Percentiles rank a stretch among this genome's conserved stretches.
phyloP scores from a whole-genome alignment of 30 jellyfish, hydroid and myxozoan genomes.

The Hydractinia symbiolongicarpus region DNA sequence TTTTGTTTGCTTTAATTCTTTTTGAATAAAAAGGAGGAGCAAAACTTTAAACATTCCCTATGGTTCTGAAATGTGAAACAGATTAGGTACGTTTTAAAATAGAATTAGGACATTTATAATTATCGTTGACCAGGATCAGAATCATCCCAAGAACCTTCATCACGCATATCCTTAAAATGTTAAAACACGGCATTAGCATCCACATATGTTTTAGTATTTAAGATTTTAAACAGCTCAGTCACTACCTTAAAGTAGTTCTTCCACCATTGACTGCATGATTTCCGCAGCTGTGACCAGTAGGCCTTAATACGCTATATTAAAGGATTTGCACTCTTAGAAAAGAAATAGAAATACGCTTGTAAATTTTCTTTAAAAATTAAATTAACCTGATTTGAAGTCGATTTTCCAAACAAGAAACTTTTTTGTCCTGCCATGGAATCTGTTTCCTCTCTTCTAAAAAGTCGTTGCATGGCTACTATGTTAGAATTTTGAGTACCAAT shows the following conservation, averaged over 20 bases:
- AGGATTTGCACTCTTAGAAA: neutral
- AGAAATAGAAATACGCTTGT: neutral
- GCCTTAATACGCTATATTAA: constrained; percentile 26
- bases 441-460: constrained; percentile 3
- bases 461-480: constrained; percentile 13
- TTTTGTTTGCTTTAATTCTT: neutral
- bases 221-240: neutral
- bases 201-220: neutral
- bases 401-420: constrained; percentile 16
- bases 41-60: constrained; percentile 13
- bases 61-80: neutral
- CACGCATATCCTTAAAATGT: constrained; percentile 21
- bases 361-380: constrained; percentile 1
- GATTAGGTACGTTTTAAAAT: too few species aligned
- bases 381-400: constrained; percentile 4
- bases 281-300: constrained; percentile 28
- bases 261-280: constrained; percentile 41
- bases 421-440: constrained; percentile 5
- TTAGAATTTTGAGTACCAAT: neutral
- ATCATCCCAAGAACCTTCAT: constrained; percentile 17
- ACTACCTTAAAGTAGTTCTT: constrained; percentile 32
- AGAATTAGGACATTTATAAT: too few species aligned
- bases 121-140: constrained; percentile 9
- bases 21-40: neutral
- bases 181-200: neutral